Evolutionary conservation across 2,797 vertebrate species (phyloP).

Genomic region (Phalloptychus januarius): DNA sequence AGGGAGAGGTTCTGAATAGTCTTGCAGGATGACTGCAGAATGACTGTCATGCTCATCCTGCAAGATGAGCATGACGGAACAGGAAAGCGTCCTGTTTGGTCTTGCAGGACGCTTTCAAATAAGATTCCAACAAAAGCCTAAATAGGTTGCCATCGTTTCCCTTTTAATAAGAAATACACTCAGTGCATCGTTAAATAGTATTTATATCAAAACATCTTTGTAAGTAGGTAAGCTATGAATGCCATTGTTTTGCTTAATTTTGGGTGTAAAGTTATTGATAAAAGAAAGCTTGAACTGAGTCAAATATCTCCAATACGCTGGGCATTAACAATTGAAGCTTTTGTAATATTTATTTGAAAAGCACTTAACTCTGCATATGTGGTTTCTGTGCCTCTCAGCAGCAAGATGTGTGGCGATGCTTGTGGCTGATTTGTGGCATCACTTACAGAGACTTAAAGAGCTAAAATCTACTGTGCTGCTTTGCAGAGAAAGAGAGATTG

Average conservation of each 20-base stretch:
- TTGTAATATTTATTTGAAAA: background rate
- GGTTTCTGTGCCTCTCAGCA: constrained; percentile 4
- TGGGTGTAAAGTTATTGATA: background rate
- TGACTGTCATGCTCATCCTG: too few species aligned
- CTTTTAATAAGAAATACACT: background rate
- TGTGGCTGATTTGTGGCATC: background rate
- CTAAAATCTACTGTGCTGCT: background rate
- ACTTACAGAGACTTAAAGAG: constrained; percentile 1
- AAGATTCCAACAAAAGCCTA: background rate
- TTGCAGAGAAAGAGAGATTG: background rate
- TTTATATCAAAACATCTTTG: background rate
- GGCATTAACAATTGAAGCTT: background rate
- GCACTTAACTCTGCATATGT: background rate
- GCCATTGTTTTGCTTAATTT: background rate
- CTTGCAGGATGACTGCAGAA: too few species aligned
- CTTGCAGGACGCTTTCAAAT: background rate
- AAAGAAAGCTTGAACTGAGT: background rate
- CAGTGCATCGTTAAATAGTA: background rate
- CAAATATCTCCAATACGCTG: background rate
- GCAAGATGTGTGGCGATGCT: background rate
- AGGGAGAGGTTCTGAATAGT: background rate
- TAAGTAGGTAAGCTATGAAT: background rate
- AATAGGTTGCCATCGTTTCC: background rate
- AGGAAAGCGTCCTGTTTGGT: background rate
- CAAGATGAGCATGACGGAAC: too few species aligned